Base-by-base conservation (phyloP, 2,888 invertebrate genomes). In the Pimpla rufipes region DNA sequence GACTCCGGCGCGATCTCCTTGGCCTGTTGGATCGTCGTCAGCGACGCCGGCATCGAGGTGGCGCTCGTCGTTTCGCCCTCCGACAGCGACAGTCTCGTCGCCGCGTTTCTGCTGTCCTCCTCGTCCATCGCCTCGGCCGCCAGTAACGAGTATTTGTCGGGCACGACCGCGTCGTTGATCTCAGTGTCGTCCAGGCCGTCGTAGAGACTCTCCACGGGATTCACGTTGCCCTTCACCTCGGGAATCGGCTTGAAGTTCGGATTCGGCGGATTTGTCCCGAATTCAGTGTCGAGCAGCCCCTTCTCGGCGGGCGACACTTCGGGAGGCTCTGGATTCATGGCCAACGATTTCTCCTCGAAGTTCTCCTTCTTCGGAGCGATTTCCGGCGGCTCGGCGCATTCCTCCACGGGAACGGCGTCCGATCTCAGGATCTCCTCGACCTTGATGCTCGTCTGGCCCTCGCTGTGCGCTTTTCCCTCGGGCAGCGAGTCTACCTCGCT, bases 221-320 rank as follows among this genome's bases (percentile, higher is more conserved):
- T 90, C 21, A 83, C 76, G 2, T 90, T 90, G 3, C 86, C 85
- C 79, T 91, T 91, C 4, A 90, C 80, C 64, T 92, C 92, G 0
- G 91, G 92, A 40, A 92, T 92, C 0, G 92, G 91, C 50, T 92
- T 92, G 78, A 92, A 92, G 83, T 92, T 93, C 1, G 92, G 92
- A 88, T 92, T 93, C 0, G 92, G 91, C 4, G 92, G 93, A 87
- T 93, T 93, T 0, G 90, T 88, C 5, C 90, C 90, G n/a, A 90
- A 89, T 78, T 92, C 92, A 0, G 76, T 84, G 6, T 86, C 86
- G 7, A 81, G n/a, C 7, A 85, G 84, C 66, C 83, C 85, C 0
- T 88, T 83, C 11, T 82, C 76, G 18, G 74, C 78, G 4, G 84
- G 29, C 0, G 75, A 71, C 21, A 88, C 88, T 83, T 92, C 92